Evolutionary conservation across 2,888 invertebrate genomes (phyloP).

Genomic region (Hemaris fuciformis): DNA sequence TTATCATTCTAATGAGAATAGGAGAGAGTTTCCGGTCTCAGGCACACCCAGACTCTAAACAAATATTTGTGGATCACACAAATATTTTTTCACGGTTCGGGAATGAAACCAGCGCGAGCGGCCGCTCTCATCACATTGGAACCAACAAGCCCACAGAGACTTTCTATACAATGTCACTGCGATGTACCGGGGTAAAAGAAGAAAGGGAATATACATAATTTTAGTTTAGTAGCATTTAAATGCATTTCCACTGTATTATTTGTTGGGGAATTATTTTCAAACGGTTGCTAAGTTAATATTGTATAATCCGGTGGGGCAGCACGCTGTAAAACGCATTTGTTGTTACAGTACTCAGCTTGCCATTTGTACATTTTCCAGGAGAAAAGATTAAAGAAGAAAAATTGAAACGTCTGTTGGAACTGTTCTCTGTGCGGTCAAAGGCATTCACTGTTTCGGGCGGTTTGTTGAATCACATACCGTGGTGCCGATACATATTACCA

Average conservation of each 20-base stretch:
- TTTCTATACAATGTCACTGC: too few relatives aligned
- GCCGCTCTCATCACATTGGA: too few relatives aligned
- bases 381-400: slow-evolving; percentile 82
- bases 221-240: too few relatives aligned
- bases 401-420: slow-evolving; percentile 51
- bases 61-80: too few relatives aligned
- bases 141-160: too few relatives aligned
- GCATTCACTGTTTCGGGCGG: slow-evolving; percentile 85
- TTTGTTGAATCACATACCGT: slow-evolving; percentile 85
- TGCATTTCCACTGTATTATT: not conserved
- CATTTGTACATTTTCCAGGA: slow-evolving; percentile 51
- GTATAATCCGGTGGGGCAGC: not conserved
- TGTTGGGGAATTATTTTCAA: not conserved
- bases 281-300: not conserved
- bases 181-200: too few relatives aligned
- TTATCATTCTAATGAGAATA: too few relatives aligned
- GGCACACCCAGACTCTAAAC: too few relatives aligned
- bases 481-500: slow-evolving; percentile 84
- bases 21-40: too few relatives aligned
- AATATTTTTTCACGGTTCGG: too few relatives aligned
- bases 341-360: not conserved
- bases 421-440: slow-evolving; percentile 56
- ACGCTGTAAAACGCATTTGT: not conserved
- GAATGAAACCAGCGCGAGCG: too few relatives aligned
- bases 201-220: too few relatives aligned